Evolutionary conservation across 2,113 vertebrate genomes (phyloP), one percentile per base, ranked within the genome.

Genomic region (Electrona antarctica): DNA sequence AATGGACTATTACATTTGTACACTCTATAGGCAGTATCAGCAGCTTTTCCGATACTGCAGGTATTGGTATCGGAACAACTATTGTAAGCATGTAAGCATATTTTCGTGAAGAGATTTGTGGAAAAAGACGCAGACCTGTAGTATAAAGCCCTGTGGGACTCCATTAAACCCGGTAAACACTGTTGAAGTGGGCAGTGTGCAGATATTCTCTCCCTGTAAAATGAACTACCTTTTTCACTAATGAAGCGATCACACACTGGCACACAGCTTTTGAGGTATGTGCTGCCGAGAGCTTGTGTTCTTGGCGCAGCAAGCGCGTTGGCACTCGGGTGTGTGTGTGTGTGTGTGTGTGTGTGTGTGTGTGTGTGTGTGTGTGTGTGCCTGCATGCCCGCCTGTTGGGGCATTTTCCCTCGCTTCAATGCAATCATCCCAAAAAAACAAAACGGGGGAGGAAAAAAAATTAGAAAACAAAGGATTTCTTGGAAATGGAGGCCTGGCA

Each of bases 251-350:
- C 54, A 62, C 46, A 41, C 57, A 70, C 52, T 69, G 57, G 68
- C 70, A 62, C 58, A 68, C 3, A 14, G 54, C 49, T 79, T 54
- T 41, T 50, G 64, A 74, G 57, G 69, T 77, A 73, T 85, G 77
- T 48, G 57, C 48, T 5, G 28, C 33, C 33, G 51, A 50, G 56
- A 78, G 54, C 50, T 67, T 54, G 57, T 50, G 8, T 50, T 50
- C 11, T 41, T 41, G 33, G 28, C 11, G 51, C n/a, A 13, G 12
- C 21, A 21, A 51, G 48, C 50, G 8, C 8, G 11, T 52, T 51
- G 57, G 47, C 56, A 59, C 52, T 13, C 63, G 7, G 57, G 57
- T 33, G 45, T 47, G 47, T 70, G 6, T 14, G 41, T 49, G 14
- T 60, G 56, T 49, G 11, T 62, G 45, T 46, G 48, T 52, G 28